phyloP scores from a whole-genome alignment of 2,113 vertebrate species.

The Neoarius graeffei region DNA sequence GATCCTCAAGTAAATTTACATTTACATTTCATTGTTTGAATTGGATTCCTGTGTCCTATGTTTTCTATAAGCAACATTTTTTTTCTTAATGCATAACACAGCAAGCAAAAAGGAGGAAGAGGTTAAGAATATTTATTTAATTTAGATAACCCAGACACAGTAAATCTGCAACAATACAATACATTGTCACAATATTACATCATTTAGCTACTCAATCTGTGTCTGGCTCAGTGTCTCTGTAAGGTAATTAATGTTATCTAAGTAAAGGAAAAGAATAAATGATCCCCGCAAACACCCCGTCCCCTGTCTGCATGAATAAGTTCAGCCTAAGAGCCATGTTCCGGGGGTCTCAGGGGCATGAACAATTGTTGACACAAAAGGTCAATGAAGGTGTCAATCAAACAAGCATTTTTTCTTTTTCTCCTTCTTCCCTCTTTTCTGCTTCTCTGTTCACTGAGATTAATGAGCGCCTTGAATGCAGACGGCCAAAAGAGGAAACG shows the following conservation, averaged over 20 bases:
- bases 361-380: slow-evolving; percentile 42
- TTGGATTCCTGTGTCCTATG: neutral
- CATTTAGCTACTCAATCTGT: neutral
- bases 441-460: slow-evolving; percentile 40
- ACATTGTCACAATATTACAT: slow-evolving; percentile 13
- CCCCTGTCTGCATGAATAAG: slow-evolving; percentile 17
- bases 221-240: neutral
- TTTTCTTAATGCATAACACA: neutral
- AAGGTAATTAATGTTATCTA: slow-evolving; percentile 22
- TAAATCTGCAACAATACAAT: neutral
- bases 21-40: neutral
- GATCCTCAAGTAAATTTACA: neutral
- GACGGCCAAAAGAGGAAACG: slow-evolving; percentile 49
- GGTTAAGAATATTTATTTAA: no score
- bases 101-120: neutral
- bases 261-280: neutral
- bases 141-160: neutral
- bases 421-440: neutral
- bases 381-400: slow-evolving; percentile 50
- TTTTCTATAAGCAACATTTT: neutral
- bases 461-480: slow-evolving; percentile 37
- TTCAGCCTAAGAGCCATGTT: slow-evolving; percentile 24
- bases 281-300: neutral
- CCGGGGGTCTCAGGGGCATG: neutral
- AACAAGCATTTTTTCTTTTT: slow-evolving; percentile 27